Evolutionary conservation across 2,113 vertebrate species (phyloP), one percentile per base, ranked within the genome.

Genomic region (Cynopterus brachyotis): DNA sequence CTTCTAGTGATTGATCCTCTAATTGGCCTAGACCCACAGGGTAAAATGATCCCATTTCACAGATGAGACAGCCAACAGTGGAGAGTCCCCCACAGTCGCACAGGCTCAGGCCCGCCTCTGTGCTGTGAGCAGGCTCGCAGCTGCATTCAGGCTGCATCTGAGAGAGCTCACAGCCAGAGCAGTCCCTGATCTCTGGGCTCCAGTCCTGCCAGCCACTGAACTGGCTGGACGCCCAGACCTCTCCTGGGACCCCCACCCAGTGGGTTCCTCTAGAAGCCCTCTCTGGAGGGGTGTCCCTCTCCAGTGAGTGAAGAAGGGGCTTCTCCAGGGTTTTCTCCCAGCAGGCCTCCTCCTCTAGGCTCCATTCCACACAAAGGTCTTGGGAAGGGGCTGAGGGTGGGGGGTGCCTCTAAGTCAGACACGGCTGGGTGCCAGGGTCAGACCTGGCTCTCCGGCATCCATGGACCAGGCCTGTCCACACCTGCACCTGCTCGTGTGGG

Each of bases 51-150:
- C 17, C 32, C 50, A 45, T 26, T 88, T 67, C 28, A 20, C 30
- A 45, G 26, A 17, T 12, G 92, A 32, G 28, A 42, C 40, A 22
- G 10, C 76, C 20, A 17, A 37, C 35, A 26, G 26, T n/a, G 10
- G 59, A 66, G 67, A 20, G 16, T n/a, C n/a, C 37, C 62, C 53
- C 64, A 24, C 6, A 53, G 53, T 22, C 59, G 16, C 45, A 0
- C 9, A 9, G 45, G 9, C 53, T 32, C 12, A 15, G 40, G 84
- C 50, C 28, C 26, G 28, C 13, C 2, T 13, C 42, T 35, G 6
- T 42, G 50, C 6, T 50, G 20, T 2, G 6, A 28, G 42, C 1
- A 0, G 6, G 9, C 47, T n/a, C 22, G 16, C 7, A 17, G 24
- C 20, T 57, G 6, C 0, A 0, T 53, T 35, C 55, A 87, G 13